phyloP scores from a whole-genome alignment of 2,797 vertebrate genomes.

The Philypnodon macrostomus region DNA sequence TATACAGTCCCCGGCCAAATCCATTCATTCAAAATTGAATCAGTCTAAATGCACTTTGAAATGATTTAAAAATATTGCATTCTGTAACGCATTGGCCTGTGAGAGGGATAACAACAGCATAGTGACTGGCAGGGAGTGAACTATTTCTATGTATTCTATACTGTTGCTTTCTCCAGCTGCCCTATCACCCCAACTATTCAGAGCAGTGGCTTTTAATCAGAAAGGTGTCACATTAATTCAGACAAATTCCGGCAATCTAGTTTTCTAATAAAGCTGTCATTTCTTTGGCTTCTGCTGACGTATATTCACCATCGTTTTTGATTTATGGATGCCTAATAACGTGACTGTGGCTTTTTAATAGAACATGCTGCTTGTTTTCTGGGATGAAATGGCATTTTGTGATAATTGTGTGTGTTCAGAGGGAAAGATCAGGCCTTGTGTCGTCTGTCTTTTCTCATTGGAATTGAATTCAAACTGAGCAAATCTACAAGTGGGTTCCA shows the following conservation, averaged over 20 bases:
- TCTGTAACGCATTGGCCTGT: slow-evolving; percentile 2
- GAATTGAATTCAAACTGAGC: slow-evolving; percentile 24
- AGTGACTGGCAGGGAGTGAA: slow-evolving; percentile 5
- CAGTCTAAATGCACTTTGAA: slow-evolving; percentile 15
- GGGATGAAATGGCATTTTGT: slow-evolving; percentile 49
- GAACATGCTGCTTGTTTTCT: slow-evolving; percentile 47
- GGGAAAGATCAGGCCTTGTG: slow-evolving; percentile 34
- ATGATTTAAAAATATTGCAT: slow-evolving; percentile 17
- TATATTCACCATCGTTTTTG: slow-evolving; percentile 65
- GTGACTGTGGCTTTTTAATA: slow-evolving; percentile 51
- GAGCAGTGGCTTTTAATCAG: slow-evolving; percentile 51
- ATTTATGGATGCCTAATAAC: slow-evolving; percentile 71
- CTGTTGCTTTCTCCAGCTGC: slow-evolving; percentile 22
- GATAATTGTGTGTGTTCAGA: slow-evolving; percentile 55
- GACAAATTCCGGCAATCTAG: slow-evolving; percentile 71
- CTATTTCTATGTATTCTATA: slow-evolving; percentile 14
- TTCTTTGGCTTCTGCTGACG: slow-evolving; percentile 73
- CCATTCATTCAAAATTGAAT: slow-evolving; percentile 9
- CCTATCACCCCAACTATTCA: slow-evolving; percentile 3
- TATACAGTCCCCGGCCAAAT: background rate
- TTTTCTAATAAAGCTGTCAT: slow-evolving; percentile 77
- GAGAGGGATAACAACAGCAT: background rate
- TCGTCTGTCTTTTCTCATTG: slow-evolving; percentile 36
- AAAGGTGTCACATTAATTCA: slow-evolving; percentile 74
- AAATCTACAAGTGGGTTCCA: slow-evolving; percentile 8